Evolutionary conservation across 2,797 vertebrate genomes (phyloP).

Genomic region (Yasuhikotakia modesta): DNA sequence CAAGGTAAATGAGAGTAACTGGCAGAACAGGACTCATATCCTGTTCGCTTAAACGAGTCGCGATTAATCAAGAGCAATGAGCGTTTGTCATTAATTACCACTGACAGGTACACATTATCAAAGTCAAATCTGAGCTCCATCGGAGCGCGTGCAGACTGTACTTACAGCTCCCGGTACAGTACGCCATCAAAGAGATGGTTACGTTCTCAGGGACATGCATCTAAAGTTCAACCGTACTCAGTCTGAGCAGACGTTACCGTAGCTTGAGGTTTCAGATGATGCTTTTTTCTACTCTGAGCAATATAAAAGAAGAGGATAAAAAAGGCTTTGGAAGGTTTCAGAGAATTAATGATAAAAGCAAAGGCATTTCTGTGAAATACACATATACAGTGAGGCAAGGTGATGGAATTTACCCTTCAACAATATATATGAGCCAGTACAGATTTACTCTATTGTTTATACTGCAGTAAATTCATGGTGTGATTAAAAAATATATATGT

Average conservation of each 20-base stretch:
- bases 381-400: not conserved
- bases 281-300: not conserved
- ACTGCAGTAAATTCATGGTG: not conserved
- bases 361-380: not conserved
- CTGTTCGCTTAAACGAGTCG: constrained; percentile 53
- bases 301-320: not conserved
- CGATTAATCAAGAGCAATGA: constrained; percentile 51
- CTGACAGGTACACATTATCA: constrained; percentile 41
- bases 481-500: not conserved
- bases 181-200: not conserved
- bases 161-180: not conserved
- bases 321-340: constrained; percentile 3
- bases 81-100: constrained; percentile 46
- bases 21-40: constrained; percentile 39
- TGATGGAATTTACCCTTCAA: not conserved
- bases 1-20: constrained; percentile 47
- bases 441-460: not conserved
- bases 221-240: constrained; percentile 25
- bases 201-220: constrained; percentile 23
- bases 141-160: constrained; percentile 6
- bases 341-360: not conserved
- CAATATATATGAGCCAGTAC: not conserved
- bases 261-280: constrained; percentile 12
- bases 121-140: constrained; percentile 21
- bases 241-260: constrained; percentile 19